Evolutionary conservation across 1,140 invertebrate species (phyloP).

Genomic region (Musca domestica): DNA sequence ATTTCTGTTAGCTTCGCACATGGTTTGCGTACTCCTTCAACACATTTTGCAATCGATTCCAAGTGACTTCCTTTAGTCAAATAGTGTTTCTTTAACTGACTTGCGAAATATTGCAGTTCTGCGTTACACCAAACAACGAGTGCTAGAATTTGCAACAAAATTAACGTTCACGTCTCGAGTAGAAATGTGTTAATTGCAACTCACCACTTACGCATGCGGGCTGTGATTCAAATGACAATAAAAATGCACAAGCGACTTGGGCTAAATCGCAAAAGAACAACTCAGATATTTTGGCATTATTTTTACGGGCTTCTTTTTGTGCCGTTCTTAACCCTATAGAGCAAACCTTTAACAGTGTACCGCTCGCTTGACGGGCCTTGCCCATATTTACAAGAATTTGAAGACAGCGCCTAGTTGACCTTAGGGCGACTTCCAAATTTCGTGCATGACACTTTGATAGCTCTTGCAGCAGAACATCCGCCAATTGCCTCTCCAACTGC

Average conservation of each 20-base stretch:
- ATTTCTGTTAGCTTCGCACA: constrained; percentile 68
- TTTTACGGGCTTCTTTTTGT: constrained; percentile 48
- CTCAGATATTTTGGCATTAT: constrained; percentile 50
- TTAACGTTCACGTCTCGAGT: background rate
- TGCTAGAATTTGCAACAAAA: constrained; percentile 57
- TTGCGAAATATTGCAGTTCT: constrained; percentile 80
- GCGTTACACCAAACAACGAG: constrained; percentile 88
- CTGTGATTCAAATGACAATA: constrained; percentile 47
- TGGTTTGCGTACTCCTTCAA: constrained; percentile 72
- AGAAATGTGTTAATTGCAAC: constrained; percentile 1
- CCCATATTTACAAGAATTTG: constrained; percentile 71
- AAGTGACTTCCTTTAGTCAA: constrained; percentile 87
- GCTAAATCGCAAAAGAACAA: constrained; percentile 51
- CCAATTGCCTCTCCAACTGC: constrained; percentile 72
- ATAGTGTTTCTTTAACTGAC: constrained; percentile 82
- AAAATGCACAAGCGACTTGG: constrained; percentile 51
- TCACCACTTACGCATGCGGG: constrained; percentile 50
- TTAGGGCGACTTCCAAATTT: constrained; percentile 88
- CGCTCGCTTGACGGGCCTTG: constrained; percentile 40
- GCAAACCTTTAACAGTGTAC: constrained; percentile 45
- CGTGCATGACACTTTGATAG: constrained; percentile 83
- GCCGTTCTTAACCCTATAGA: constrained; percentile 44
- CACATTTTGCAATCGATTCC: constrained; percentile 82
- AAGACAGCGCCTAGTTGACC: constrained; percentile 82
- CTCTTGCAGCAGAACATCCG: constrained; percentile 84